phyloP scores from a whole-genome alignment of 2,797 vertebrate species.

The Alca torda region DNA sequence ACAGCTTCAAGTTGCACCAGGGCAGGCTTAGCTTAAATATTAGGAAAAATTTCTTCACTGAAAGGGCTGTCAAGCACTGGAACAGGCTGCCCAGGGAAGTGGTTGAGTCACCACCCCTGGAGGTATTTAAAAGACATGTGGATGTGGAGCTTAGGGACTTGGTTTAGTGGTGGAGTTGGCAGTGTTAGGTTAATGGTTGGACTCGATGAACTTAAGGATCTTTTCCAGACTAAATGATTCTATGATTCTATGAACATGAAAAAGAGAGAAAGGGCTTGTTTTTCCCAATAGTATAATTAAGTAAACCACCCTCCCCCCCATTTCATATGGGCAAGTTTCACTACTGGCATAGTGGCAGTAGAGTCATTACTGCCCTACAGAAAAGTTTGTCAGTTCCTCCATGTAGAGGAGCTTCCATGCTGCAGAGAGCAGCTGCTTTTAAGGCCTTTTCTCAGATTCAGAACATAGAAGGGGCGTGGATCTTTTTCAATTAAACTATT shows the following conservation, averaged over 20 bases:
- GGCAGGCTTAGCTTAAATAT: background rate
- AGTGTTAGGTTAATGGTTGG: rapidly evolving
- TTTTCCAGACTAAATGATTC: background rate
- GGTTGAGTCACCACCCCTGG: background rate
- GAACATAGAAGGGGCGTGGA: background rate
- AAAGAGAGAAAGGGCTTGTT: background rate
- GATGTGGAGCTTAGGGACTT: background rate
- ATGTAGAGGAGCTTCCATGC: background rate
- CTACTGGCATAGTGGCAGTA: background rate
- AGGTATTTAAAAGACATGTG: background rate
- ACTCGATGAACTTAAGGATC: background rate
- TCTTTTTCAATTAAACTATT: background rate
- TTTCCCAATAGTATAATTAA: background rate
- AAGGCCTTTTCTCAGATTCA: background rate
- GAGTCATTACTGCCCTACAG: background rate
- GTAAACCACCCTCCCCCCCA: background rate
- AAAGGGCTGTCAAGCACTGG: background rate
- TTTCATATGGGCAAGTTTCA: background rate
- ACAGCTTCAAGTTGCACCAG: rapidly evolving
- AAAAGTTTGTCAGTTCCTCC: background rate
- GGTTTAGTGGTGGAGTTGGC: background rate
- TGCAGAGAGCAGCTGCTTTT: background rate
- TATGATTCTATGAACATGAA: background rate
- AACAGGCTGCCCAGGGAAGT: background rate
- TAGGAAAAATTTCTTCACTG: background rate